A percentile compares a stretch with the other conserved stretches of the same genome.
Conservation (phyloP, 2,888 invertebrate genomes). For the Nephrotoma appendiculata region DNA sequence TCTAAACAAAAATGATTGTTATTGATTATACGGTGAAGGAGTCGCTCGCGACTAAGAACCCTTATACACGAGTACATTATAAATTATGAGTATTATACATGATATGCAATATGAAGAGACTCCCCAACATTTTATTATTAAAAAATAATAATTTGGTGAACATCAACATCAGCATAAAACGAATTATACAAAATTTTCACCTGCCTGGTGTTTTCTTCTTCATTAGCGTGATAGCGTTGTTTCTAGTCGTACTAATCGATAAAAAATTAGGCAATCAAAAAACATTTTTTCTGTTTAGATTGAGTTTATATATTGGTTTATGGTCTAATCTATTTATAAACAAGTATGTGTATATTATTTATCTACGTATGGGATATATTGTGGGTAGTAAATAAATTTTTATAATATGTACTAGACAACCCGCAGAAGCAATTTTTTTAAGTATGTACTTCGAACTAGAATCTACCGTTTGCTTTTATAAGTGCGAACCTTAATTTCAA, state of each 20-base stretch:
- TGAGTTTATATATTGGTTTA: background rate
- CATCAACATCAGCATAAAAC: background rate
- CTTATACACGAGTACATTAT: background rate
- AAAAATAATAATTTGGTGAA: background rate
- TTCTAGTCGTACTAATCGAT: background rate
- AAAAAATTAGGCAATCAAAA: background rate
- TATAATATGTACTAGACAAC: background rate
- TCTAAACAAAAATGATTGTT: background rate
- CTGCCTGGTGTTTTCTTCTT: background rate
- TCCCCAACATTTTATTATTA: background rate
- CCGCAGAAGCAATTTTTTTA: background rate
- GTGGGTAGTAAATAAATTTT: background rate
- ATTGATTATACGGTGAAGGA: background rate
- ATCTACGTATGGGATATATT: background rate
- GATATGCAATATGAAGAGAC: background rate
- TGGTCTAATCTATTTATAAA: background rate
- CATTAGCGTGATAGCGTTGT: background rate
- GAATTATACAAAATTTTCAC: background rate
- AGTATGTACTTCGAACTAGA: background rate
- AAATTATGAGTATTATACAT: background rate
- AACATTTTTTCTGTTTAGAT: background rate
- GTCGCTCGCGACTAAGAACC: background rate
- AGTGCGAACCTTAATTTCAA: no score
- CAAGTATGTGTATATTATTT: background rate
- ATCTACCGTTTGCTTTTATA: no score